Base-by-base conservation (phyloP, 2,888 invertebrate genomes). In the Argynnis bischoffii region DNA sequence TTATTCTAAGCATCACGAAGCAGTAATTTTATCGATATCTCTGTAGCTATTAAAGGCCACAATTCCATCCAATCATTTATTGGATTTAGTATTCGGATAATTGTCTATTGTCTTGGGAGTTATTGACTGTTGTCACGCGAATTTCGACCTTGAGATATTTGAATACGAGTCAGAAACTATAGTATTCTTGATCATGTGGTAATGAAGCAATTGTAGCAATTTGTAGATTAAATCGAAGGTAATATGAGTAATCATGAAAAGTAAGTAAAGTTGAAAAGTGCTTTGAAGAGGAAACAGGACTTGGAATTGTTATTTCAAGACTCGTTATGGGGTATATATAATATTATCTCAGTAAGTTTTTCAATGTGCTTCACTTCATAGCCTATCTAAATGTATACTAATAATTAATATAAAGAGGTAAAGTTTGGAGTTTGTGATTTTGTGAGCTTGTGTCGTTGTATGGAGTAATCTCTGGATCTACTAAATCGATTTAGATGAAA, bases 71-170 rank as follows among this genome's bases (percentile, higher is more conserved):
- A 72, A 69, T 74, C 74, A 70, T 67, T 75, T 73, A 76, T 76
- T 75, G 72, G 74, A 73, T 74, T 74, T 74, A 74, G 72, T 73
- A 73, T 75, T 71, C 66, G 67, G 72, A 72, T 73, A 76, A 76
- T 75, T 75, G 72, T 74, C 73, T 74, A 75, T 74, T 75, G 70
- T 75, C 75, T 74, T 72, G 70, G 71, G 70, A 72, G 64, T 63
- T 66, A 69, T 67, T 57, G 55, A 55, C 51, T 18, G 26, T 21
- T 26, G 67, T 48, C 67, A 65, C 54, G 54, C 66, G 54, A 75
- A 67, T 69, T 56, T 70, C 63, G 50, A 65, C 73, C 69, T 69
- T 71, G 66, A 51, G 26, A 4, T 61, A 14, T 69, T 55, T 67
- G 18, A 6, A 69, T 70, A 74, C 31, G 51, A 66, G 35, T 41